Percentiles rank a stretch among this genome's conserved stretches.
Evolutionary conservation across 2,888 invertebrate genomes (phyloP).

Genomic region (Eudemis profundana): DNA sequence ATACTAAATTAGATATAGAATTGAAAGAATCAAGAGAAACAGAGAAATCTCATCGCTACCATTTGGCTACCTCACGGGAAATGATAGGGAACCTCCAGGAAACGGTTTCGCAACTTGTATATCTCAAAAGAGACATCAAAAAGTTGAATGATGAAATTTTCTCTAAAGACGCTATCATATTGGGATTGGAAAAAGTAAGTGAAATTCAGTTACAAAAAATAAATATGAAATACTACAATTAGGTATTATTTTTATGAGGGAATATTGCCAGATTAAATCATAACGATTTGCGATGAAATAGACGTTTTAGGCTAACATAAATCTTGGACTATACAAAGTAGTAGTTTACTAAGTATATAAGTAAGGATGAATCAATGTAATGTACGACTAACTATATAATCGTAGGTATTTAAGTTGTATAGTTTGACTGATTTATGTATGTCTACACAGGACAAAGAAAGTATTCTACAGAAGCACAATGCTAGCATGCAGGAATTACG

Average conservation of each 20-base stretch:
- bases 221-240: too few relatives aligned
- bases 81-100: constrained; percentile 79
- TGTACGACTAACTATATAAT: too few relatives aligned
- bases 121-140: constrained; percentile 74
- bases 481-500: constrained; percentile 61
- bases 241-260: too few relatives aligned
- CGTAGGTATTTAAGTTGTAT: neutral
- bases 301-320: too few relatives aligned
- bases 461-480: constrained; percentile 59
- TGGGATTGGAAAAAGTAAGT: constrained; percentile 65
- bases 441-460: constrained; percentile 68
- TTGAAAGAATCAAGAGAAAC: constrained; percentile 70
- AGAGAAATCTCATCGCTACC: constrained; percentile 77
- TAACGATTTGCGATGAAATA: too few relatives aligned
- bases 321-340: too few relatives aligned
- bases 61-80: constrained; percentile 73
- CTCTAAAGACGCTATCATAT: constrained; percentile 61
- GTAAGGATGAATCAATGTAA: too few relatives aligned
- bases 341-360: too few relatives aligned
- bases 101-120: constrained; percentile 75
- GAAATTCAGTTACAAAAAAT: neutral
- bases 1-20: constrained; percentile 69
- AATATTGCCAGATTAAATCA: too few relatives aligned
- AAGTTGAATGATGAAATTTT: constrained; percentile 69
- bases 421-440: neutral